Percentiles rank a stretch among this genome's conserved stretches.
Evolutionary conservation across 2,888 invertebrate genomes (phyloP).

Genomic region (Sinelater perroti): DNA sequence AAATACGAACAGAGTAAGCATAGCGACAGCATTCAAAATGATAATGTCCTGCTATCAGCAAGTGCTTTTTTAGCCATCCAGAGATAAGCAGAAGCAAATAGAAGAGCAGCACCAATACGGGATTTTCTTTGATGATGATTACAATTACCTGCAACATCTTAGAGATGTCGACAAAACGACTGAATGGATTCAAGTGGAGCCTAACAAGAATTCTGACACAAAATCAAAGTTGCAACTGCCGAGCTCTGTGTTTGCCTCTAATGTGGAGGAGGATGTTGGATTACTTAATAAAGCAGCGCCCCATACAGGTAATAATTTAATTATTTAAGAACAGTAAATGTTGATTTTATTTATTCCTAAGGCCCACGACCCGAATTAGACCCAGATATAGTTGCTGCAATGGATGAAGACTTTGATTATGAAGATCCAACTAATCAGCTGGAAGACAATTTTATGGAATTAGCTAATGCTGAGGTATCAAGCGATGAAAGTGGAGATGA

Average conservation of each 20-base stretch:
- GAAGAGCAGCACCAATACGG: conserved; percentile 87
- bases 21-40: too few species aligned
- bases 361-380: conserved; percentile 74
- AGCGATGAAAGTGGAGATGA: conserved; percentile 53
- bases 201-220: conserved; percentile 44
- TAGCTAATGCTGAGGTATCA: conserved; percentile 73
- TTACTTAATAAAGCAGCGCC: conserved; percentile 82
- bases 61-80: conserved; percentile 40
- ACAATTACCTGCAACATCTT: conserved; percentile 93
- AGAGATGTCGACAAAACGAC: conserved; percentile 68
- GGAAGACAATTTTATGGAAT: conserved; percentile 90
- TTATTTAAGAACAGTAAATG: background rate
- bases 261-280: conserved; percentile 85
- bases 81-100: conserved; percentile 62
- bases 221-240: conserved; percentile 65
- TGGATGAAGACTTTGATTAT: conserved; percentile 93
- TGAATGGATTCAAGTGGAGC: conserved; percentile 64
- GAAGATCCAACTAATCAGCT: conserved; percentile 83
- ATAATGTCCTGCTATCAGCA: conserved; percentile 39
- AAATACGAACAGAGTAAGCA: conserved; percentile 48
- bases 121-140: conserved; percentile 93
- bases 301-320: conserved; percentile 61
- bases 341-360: conserved; percentile 30
- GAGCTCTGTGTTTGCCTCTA: conserved; percentile 88
- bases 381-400: conserved; percentile 90